Base-by-base conservation (phyloP, 2,797 vertebrate genomes). In the Bovichtus diacanthus region DNA sequence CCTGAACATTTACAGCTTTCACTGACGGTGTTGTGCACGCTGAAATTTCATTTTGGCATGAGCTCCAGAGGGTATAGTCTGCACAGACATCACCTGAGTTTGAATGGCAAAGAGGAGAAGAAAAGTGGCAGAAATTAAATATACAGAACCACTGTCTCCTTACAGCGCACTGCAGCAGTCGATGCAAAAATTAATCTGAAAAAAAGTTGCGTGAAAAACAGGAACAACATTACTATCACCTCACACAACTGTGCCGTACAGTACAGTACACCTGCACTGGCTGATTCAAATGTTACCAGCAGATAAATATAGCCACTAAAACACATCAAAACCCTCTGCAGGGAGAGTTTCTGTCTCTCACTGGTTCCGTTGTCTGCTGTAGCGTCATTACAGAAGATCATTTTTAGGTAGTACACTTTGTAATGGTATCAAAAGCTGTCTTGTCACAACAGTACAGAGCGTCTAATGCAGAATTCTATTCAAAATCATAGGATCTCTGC, bases 31-130 rank as follows among this genome's bases (percentile, higher is more conserved):
- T 65, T 51, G 41, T 72, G 59, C 47, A 27, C 34, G 54, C 29
- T 29, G 47, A 73, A 65, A 72, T 69, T 69, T 47, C 10, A 74
- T 76, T 76, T 63, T 39, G 74, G 36, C 23, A 0, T 16, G 44
- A 74, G 46, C 27, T 71, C 61, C 56, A 4, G 61, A 54, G 80
- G 69, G 44, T 70, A 9, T 36, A 36, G 47, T 46, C 34, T 66
- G 34, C 68, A 55, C 39, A 74, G 61, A 62, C 69, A 46, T 47
- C 49, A 66, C 16, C 61, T 62, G 55, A 49, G 60, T 73, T 31
- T 73, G 49, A 76, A 78, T 41, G 51, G 54, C 21, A 41, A 56
- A 68, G 23, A 58, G 36, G 12, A 67, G 3, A 51, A 41, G 19
- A 54, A 50, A 63, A 9, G 47, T 49, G 36, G 39, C 27, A 68